Conservation (phyloP, 2,797 vertebrate genomes). For the Cottoperca gobio region DNA sequence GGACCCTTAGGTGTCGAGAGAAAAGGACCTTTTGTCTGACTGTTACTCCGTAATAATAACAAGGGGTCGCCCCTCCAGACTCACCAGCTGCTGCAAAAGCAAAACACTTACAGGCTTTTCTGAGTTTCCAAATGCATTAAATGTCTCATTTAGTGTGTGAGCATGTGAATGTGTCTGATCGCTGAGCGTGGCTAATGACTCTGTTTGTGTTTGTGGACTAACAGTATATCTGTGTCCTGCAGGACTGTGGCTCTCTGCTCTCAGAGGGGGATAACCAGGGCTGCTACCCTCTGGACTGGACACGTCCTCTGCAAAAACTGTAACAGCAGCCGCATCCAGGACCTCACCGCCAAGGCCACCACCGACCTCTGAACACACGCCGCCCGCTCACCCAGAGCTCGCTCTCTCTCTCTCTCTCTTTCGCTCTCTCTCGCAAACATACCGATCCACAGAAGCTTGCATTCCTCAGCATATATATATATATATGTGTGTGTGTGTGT, state of each 20-base stretch:
- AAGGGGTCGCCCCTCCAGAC: conserved; percentile 8
- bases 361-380: conserved; percentile 92
- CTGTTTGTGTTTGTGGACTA: conserved; percentile 44
- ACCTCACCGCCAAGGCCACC: conserved; percentile 96
- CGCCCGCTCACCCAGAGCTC: conserved; percentile 28
- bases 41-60: background rate
- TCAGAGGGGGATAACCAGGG: conserved; percentile 99
- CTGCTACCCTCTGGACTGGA: conserved; percentile 97
- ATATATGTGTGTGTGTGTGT: conserved; percentile 34
- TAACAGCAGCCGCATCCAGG: conserved; percentile 95
- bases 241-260: conserved; percentile 95
- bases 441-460: conserved; percentile 52
- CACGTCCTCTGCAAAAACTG: conserved; percentile 99
- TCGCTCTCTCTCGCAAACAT: conserved; percentile 21
- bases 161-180: conserved; percentile 7
- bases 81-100: conserved; percentile 17
- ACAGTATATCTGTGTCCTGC: conserved; percentile 66
- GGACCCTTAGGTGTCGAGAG: background rate
- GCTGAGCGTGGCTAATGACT: conserved; percentile 38
- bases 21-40: background rate
- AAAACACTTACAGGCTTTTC: background rate
- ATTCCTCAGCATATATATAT: conserved; percentile 43
- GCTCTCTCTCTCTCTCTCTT: conserved; percentile 10
- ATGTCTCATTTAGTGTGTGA: conserved; percentile 29
- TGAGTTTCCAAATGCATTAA: conserved; percentile 28